Percentiles rank a stretch among this genome's conserved stretches.
Conservation (phyloP, 2,797 vertebrate species). For the Propithecus deckenii region DNA sequence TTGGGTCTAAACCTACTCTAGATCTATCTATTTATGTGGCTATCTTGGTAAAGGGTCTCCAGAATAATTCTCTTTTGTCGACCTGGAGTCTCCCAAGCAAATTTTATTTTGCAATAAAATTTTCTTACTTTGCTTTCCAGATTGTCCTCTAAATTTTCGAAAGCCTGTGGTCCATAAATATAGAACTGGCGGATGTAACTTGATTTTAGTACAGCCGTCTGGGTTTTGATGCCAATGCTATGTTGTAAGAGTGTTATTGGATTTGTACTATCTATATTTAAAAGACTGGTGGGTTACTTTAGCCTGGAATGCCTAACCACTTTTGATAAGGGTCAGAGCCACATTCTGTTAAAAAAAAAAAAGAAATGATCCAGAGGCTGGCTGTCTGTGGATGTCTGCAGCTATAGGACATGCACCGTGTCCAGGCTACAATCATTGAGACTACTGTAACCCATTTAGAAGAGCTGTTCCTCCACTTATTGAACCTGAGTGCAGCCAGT, state of each 20-base stretch:
- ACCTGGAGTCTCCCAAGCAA: not conserved
- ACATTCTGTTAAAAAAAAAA: not conserved
- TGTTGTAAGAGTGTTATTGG: slow-evolving; percentile 36
- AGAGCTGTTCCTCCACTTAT: not conserved
- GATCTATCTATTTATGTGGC: not conserved
- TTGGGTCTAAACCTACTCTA: not conserved
- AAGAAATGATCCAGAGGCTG: not conserved
- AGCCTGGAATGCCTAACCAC: not conserved
- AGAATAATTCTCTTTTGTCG: not conserved
- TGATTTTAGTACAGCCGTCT: slow-evolving; percentile 60
- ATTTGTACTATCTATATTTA: slow-evolving; percentile 56
- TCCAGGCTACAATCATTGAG: not conserved
- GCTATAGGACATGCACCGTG: no score
- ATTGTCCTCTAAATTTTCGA: slow-evolving; percentile 63
- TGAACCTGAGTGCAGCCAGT: not conserved
- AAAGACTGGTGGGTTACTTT: not conserved
- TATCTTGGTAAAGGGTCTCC: not conserved
- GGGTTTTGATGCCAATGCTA: slow-evolving; percentile 53
- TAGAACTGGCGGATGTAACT: slow-evolving; percentile 51
- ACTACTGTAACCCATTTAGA: not conserved
- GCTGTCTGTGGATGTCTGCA: not conserved
- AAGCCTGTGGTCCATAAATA: slow-evolving; percentile 69
- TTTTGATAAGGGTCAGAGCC: not conserved
- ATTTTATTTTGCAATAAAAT: slow-evolving; percentile 45
- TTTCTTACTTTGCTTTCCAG: slow-evolving; percentile 62